Percentiles rank a stretch among this genome's conserved stretches.
Evolutionary conservation across 2,888 invertebrate genomes (phyloP).

Genomic region (Acronicta alni): DNA sequence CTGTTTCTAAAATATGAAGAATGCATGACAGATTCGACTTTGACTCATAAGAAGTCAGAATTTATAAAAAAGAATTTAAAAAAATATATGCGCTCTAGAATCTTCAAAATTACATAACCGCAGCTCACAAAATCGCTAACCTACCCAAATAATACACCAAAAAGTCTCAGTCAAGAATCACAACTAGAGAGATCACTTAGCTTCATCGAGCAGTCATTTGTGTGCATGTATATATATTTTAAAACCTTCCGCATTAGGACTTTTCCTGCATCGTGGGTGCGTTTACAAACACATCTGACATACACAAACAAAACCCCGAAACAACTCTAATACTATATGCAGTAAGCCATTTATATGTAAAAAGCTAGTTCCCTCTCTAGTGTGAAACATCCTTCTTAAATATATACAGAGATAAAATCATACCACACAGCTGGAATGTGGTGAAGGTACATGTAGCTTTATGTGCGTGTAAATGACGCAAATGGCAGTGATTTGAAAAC

Average conservation of each 20-base stretch:
- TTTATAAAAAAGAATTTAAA: background rate
- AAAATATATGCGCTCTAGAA: background rate
- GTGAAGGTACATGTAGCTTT: conserved; percentile 69
- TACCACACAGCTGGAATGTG: conserved; percentile 74
- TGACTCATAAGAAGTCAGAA: background rate
- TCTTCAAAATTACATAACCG: background rate
- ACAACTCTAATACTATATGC: no score
- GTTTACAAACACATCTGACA: background rate
- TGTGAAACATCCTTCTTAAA: conserved; percentile 32
- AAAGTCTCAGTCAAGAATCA: conserved; percentile 36
- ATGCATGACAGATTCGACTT: background rate
- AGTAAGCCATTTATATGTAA: no score
- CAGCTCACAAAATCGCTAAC: conserved; percentile 50
- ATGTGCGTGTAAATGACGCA: conserved; percentile 33
- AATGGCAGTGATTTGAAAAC: conserved; percentile 50
- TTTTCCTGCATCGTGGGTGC: background rate
- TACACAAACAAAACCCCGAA: no score
- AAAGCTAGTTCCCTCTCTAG: conserved; percentile 4
- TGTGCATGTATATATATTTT: background rate
- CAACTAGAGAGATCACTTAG: conserved; percentile 20
- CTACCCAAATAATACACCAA: conserved; percentile 31
- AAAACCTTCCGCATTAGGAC: background rate
- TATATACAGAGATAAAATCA: conserved; percentile 38
- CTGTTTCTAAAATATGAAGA: no score
- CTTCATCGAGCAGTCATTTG: background rate